These are phyloP conservation scores for Bellardia pandia DNA, from an alignment of 2,888 invertebrate genomes.

Conservation along the genomic window DNA sequence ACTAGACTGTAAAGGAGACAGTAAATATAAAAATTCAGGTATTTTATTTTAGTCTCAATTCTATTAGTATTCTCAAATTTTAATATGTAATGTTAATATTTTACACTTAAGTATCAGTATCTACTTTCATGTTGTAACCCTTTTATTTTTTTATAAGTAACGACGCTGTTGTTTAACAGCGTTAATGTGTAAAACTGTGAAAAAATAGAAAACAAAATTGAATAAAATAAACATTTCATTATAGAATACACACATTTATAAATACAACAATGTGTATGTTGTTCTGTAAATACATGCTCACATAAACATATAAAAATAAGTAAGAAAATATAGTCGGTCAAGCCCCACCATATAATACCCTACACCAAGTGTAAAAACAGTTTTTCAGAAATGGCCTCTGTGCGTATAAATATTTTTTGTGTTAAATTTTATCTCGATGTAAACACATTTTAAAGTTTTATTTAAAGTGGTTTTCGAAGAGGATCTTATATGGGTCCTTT, in stretches of 20 bases:
- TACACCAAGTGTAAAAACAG: no score
- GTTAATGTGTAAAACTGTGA: slow-evolving; percentile 47
- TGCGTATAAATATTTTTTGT: no score
- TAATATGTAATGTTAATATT: not conserved
- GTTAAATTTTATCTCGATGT: no score
- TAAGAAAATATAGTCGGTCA: no score
- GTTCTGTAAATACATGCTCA: not conserved
- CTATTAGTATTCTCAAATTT: not conserved
- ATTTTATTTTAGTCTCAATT: not conserved
- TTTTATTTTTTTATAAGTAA: not conserved
- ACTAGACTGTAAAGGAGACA: not conserved
- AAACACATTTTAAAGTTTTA: no score
- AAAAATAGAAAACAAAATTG: slow-evolving; percentile 31
- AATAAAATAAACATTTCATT: slow-evolving; percentile 57
- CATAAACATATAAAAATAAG: no score
- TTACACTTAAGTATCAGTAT: no score
- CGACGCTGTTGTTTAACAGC: slow-evolving; percentile 6
- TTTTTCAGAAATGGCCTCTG: no score
- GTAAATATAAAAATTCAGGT: not conserved
- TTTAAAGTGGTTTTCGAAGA: no score
- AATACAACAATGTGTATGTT: not conserved
- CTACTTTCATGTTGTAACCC: not conserved
- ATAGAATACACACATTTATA: not conserved
- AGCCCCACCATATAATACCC: no score
- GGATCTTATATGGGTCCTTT: no score